Evolutionary conservation across 2,113 vertebrate genomes (phyloP), one percentile per base, ranked within the genome.

Genomic region (Scomber japonicus): DNA sequence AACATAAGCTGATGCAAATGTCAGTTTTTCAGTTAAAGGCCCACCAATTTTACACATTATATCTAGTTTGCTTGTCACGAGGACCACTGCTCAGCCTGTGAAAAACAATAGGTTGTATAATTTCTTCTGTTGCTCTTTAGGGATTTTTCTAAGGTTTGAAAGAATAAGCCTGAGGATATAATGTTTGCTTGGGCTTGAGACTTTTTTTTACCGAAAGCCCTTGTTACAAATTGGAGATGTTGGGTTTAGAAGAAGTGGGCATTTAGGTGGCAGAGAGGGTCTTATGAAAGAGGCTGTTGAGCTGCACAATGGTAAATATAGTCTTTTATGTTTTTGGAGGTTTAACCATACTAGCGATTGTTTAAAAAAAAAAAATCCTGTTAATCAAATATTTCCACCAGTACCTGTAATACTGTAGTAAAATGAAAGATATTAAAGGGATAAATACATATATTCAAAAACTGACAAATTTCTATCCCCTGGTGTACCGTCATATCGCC

Each of bases 21-120:
- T 48, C 5, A 70, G n/a, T 57, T 60, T 67, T 78, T 30, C 35
- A 16, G 48, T 79, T 50, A 59, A 75, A 61, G 45, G 55, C 2
- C 44, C 66, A 51, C 5, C 7, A n/a, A 17, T 66, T 66, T 71
- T 30, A 53, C 35, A 45, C 35, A 68, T 14, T 0, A 30, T 15
- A 14, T 54, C 69, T 2, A 35, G 21, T 55, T 55, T 21, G 13
- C 24, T 45, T n/a, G 6, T 55, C 10, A 45, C 0, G 0, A 53
- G 3, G 3, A 62, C 31, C 9, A 27, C 24, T 13, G 9, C 35
- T 40, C 35, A 40, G 35, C 6, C 5, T 40, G 35, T 40, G 35
- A 40, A 40, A 40, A 40, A 27, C 24, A 27, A 27, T 10, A 35
- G 7, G 31, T 35, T 35, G 7, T 35, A 35, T 35, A 35, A 9